phyloP scores from a whole-genome alignment of 2,113 vertebrate species.

The Ia io region DNA sequence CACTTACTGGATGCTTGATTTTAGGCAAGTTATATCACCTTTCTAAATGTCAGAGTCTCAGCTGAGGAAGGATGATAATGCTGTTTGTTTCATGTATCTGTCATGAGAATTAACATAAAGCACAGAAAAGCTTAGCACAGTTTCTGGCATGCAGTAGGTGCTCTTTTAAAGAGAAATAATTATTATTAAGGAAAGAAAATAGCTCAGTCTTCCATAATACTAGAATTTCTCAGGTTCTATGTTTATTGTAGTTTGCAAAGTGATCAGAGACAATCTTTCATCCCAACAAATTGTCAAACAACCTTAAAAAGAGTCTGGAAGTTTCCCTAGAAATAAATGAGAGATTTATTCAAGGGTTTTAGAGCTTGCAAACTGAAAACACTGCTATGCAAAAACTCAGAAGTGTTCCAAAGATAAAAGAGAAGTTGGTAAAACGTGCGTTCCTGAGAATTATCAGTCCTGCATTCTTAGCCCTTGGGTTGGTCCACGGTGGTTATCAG shows the following conservation, averaged over 20 bases:
- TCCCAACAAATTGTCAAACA: not conserved
- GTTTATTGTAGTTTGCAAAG: not conserved
- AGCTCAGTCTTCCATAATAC: not conserved
- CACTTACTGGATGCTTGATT: not conserved
- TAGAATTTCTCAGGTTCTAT: not conserved
- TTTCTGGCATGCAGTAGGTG: not conserved
- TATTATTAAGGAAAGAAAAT: not conserved
- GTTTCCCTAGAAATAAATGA: not conserved
- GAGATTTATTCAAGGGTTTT: not conserved
- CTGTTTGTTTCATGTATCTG: not conserved
- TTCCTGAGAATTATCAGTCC: not conserved
- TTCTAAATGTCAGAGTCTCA: not conserved
- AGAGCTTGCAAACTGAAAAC: not conserved
- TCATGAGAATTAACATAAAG: not conserved
- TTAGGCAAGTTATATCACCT: not conserved
- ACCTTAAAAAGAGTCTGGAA: not conserved
- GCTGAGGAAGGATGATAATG: not conserved
- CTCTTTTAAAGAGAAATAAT: not conserved
- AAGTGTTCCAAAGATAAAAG: not conserved
- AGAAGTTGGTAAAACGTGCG: not conserved
- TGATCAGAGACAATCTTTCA: not conserved
- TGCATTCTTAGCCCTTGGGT: not conserved
- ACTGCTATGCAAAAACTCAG: not conserved
- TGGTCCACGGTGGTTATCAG: not conserved
- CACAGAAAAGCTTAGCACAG: not conserved